A percentile compares a stretch with the other conserved stretches of the same genome.
These are phyloP conservation scores for Drosophila tanythrix DNA, from an alignment of 2,888 invertebrate genomes.

Conservation along the genomic window DNA sequence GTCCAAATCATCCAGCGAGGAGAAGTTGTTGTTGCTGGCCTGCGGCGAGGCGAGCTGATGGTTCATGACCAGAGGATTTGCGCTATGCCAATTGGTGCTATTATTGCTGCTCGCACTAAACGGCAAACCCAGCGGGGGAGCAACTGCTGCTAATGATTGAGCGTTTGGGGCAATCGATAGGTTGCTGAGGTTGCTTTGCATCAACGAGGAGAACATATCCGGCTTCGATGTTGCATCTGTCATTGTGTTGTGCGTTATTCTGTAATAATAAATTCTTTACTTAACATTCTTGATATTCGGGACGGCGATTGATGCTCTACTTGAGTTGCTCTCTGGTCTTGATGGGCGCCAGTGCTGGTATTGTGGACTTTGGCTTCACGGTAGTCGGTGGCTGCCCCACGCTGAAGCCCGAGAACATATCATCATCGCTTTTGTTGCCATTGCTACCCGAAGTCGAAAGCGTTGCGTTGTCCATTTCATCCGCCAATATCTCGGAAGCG, in stretches of 20 bases:
- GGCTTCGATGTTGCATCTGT: conserved; percentile 61
- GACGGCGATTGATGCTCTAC: conserved; percentile 33
- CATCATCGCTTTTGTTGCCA: conserved; percentile 71
- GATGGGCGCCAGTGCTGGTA: conserved; percentile 33
- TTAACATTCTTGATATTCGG: conserved; percentile 8
- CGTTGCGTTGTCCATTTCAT: conserved; percentile 67
- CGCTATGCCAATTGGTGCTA: conserved; percentile 69
- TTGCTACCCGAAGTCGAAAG: conserved; percentile 43
- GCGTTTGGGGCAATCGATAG: conserved; percentile 36
- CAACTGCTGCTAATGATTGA: conserved; percentile 4
- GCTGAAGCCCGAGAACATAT: conserved; percentile 82
- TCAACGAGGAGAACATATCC: conserved; percentile 78
- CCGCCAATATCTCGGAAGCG: conserved; percentile 80
- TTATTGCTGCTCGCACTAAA: conserved; percentile 33
- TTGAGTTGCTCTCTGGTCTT: conserved; percentile 78
- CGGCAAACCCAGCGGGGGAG: conserved; percentile 15
- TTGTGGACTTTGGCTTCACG: conserved; percentile 19
- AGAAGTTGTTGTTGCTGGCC: conserved; percentile 74
- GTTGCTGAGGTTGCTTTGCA: conserved; percentile 73
- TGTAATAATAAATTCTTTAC: conserved; percentile 46
- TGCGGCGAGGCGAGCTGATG: conserved; percentile 78
- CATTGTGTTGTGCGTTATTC: conserved; percentile 75
- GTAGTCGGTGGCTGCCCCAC: conserved; percentile 59
- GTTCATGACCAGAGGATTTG: conserved; percentile 82
- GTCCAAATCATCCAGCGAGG: conserved; percentile 79